A percentile compares a stretch with the other conserved stretches of the same genome.
These are phyloP conservation scores for Lucifuga dentata DNA, from an alignment of 2,113 vertebrate genomes.

Conservation along the genomic window DNA sequence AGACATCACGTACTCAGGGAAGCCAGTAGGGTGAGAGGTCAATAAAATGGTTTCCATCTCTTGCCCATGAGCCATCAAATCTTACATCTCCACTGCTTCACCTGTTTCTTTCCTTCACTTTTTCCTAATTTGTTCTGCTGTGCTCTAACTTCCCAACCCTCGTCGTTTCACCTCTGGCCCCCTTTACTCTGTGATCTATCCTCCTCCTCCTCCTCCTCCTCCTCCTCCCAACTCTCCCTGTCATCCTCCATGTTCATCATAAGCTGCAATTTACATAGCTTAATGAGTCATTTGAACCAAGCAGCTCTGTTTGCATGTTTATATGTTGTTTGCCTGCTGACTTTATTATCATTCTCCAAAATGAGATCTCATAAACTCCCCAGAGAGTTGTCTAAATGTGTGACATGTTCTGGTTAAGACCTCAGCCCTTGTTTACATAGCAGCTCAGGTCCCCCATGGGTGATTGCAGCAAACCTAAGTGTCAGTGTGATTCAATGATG, in stretches of 20 bases:
- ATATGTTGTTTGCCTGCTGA: constrained; percentile 45
- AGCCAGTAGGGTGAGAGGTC: constrained; percentile 68
- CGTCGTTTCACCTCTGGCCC: constrained; percentile 32
- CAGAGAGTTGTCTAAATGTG: constrained; percentile 45
- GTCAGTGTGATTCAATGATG: constrained; percentile 33
- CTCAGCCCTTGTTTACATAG: constrained; percentile 62
- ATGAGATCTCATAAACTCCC: constrained; percentile 49
- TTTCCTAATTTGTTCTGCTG: constrained; percentile 61
- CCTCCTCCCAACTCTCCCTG: constrained; percentile 13
- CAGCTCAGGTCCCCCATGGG: constrained; percentile 38
- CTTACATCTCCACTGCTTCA: constrained; percentile 43
- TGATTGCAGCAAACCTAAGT: constrained; percentile 23
- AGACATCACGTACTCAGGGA: no score
- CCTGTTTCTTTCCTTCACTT: constrained; percentile 47
- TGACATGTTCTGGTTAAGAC: constrained; percentile 68
- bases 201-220: constrained; percentile 39
- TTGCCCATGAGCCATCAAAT: constrained; percentile 55
- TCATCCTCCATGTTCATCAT: constrained; percentile 59
- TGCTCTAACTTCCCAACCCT: constrained; percentile 25
- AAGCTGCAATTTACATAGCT: constrained; percentile 71
- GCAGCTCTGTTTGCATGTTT: constrained; percentile 52
- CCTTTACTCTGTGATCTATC: constrained; percentile 16
- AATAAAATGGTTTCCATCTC: constrained; percentile 66
- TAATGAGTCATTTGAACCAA: constrained; percentile 67
- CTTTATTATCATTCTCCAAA: constrained; percentile 38